Evolutionary conservation across 2,113 vertebrate species (phyloP).

Genomic region (Parotia lawesii): DNA sequence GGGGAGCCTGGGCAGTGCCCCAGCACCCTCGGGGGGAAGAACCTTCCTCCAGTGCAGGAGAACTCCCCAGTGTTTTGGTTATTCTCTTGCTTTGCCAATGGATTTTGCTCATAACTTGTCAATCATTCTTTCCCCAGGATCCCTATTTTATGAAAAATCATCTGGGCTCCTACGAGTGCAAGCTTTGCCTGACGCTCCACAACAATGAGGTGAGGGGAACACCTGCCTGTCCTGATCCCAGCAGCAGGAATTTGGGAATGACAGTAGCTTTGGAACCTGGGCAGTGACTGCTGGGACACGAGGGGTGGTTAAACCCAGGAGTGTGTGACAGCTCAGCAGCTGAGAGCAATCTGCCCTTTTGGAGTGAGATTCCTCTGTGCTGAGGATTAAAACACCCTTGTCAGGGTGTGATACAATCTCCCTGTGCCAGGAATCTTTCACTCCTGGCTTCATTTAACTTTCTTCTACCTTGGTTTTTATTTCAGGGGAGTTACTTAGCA

Average conservation of each 20-base stretch:
- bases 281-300: neutral
- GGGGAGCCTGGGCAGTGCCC: neutral
- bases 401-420: rapidly evolving
- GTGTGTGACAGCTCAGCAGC: neutral
- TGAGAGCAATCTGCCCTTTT: neutral
- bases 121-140: conserved; percentile 68
- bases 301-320: neutral
- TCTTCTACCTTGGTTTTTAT: neutral
- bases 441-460: neutral
- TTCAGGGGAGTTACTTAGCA: conserved; percentile 93
- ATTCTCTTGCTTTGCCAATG: neutral
- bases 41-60: neutral
- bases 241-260: neutral
- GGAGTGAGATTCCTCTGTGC: neutral
- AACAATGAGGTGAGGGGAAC: conserved; percentile 88
- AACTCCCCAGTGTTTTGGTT: neutral
- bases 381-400: neutral
- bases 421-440: neutral
- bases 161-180: conserved; percentile 96
- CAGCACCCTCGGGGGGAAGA: neutral
- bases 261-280: neutral
- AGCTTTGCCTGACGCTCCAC: conserved; percentile 94
- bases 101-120: neutral
- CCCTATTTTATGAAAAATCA: conserved; percentile 99
- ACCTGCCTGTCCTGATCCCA: neutral